Percentiles rank a stretch among this genome's conserved stretches.
Conservation (phyloP, 2,113 vertebrate genomes). For the Pundamilia nyererei region DNA sequence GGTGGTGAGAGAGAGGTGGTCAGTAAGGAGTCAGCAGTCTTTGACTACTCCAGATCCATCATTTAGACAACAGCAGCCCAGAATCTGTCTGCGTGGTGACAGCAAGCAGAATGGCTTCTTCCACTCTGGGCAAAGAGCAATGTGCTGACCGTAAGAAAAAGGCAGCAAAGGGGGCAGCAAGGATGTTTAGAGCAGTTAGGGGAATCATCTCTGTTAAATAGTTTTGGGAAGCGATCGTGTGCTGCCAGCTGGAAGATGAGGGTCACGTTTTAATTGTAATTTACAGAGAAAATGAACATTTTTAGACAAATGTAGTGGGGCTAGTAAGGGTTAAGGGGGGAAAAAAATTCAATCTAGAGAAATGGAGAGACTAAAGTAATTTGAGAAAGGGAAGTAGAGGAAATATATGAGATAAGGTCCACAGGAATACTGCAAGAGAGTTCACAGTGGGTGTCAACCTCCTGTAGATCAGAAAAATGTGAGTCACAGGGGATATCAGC, state of each 20-base stretch:
- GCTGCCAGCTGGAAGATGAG: background rate
- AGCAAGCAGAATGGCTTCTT: slow-evolving; percentile 58
- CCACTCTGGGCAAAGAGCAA: slow-evolving; percentile 50
- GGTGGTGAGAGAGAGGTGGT: slow-evolving; percentile 63
- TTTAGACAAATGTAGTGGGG: background rate
- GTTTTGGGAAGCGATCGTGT: background rate
- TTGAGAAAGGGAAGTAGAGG: background rate
- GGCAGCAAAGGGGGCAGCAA: background rate
- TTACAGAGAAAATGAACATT: background rate
- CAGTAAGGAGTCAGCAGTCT: slow-evolving; percentile 71
- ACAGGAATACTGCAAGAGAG: slow-evolving; percentile 22
- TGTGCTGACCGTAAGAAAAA: slow-evolving; percentile 58
- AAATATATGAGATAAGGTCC: slow-evolving; percentile 19
- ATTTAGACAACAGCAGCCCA: slow-evolving; percentile 59
- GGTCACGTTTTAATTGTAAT: background rate
- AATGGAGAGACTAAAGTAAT: background rate
- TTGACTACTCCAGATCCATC: slow-evolving; percentile 67
- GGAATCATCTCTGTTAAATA: slow-evolving; percentile 9
- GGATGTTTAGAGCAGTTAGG: slow-evolving; percentile 20
- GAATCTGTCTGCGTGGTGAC: slow-evolving; percentile 54
- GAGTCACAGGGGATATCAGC: slow-evolving; percentile 41
- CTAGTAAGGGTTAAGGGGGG: background rate
- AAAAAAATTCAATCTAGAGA: background rate
- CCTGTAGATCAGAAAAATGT: slow-evolving; percentile 17
- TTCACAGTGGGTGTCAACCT: slow-evolving; percentile 51